phyloP scores from a whole-genome alignment of 2,797 vertebrate genomes.

The Chaetodon trifasciatus region DNA sequence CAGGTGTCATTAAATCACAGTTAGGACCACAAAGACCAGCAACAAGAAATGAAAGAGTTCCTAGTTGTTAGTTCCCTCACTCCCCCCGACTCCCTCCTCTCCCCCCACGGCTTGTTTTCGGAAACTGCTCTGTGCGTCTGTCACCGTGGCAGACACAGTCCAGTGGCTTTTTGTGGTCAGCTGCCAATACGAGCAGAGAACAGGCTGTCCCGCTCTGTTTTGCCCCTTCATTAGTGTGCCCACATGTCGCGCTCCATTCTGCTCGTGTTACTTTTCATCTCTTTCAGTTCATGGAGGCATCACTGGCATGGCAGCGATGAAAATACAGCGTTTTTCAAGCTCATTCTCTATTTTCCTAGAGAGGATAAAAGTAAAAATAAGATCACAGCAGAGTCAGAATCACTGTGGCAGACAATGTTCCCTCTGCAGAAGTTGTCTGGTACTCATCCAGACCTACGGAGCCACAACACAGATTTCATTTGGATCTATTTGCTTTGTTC shows the following conservation, averaged over 20 bases:
- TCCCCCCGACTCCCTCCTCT: conserved; percentile 2
- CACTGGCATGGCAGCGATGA: neutral
- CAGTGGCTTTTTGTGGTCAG: conserved; percentile 58
- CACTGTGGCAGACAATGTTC: conserved; percentile 48
- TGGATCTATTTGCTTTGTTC: conserved; percentile 11
- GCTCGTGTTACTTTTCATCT: conserved; percentile 12
- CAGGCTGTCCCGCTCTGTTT: conserved; percentile 53
- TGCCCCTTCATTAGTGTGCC: conserved; percentile 43
- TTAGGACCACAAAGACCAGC: neutral
- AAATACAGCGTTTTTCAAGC: conserved; percentile 7
- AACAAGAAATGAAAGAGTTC: neutral
- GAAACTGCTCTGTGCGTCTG: conserved; percentile 60
- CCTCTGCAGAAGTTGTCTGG: conserved; percentile 13
- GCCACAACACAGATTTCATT: neutral
- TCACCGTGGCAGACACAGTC: conserved; percentile 44
- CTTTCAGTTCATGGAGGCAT: neutral
- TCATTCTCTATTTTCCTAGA: neutral
- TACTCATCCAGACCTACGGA: neutral
- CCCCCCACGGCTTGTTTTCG: conserved; percentile 54
- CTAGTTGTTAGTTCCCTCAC: neutral
- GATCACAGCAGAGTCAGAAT: neutral
- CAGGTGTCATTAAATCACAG: neutral
- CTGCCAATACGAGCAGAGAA: conserved; percentile 59
- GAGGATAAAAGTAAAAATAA: neutral
- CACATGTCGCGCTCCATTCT: conserved; percentile 1